phyloP scores from a whole-genome alignment of 2,113 vertebrate species.

The Camelus dromedarius region DNA sequence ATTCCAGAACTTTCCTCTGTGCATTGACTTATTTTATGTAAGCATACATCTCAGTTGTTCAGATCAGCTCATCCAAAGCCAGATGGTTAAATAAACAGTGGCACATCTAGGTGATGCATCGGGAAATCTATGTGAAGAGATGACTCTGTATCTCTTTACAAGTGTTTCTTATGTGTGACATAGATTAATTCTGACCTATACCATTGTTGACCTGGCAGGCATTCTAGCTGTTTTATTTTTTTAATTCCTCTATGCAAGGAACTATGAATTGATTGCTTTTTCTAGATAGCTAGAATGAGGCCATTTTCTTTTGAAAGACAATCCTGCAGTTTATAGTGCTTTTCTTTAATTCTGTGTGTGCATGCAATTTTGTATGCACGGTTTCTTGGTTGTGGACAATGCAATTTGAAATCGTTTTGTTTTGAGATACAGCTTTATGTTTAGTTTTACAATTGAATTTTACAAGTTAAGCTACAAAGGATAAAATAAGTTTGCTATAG shows the following conservation, averaged over 20 bases:
- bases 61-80: background rate
- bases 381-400: background rate
- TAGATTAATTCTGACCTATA: background rate
- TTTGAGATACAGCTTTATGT: constrained; percentile 16
- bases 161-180: background rate
- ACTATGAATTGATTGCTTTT: background rate
- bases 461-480: background rate
- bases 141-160: background rate
- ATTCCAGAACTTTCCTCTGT: background rate
- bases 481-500: background rate
- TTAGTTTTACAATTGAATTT: constrained; percentile 41
- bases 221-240: background rate
- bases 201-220: background rate
- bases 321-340: background rate
- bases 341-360: background rate
- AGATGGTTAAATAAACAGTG: background rate
- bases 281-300: background rate
- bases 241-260: background rate
- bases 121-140: background rate
- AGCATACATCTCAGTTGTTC: background rate
- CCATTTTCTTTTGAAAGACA: constrained; percentile 39
- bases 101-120: background rate
- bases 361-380: background rate
- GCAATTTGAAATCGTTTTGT: constrained; percentile 30
- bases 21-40: background rate